A percentile compares a stretch with the other conserved stretches of the same genome.
phyloP scores from a whole-genome alignment of 2,113 vertebrate genomes.

The Halcyon senegalensis region DNA sequence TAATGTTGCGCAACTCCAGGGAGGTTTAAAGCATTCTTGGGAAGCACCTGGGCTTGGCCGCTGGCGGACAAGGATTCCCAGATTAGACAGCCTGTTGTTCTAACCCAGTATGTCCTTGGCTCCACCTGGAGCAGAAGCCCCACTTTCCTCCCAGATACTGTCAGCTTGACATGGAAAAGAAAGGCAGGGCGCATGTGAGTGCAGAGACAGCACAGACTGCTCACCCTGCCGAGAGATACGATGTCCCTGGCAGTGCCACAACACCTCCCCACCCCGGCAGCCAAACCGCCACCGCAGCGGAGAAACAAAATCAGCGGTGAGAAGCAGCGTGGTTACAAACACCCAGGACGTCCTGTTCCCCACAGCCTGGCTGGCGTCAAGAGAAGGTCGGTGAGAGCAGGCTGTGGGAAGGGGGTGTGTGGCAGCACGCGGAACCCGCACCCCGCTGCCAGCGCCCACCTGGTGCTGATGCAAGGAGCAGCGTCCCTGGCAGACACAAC shows the following conservation, averaged over 20 bases:
- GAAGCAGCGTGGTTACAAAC: neutral
- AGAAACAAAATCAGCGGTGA: neutral
- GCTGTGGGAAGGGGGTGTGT: neutral
- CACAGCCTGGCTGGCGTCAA: accelerated
- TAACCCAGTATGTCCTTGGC: neutral
- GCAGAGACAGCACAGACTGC: neutral
- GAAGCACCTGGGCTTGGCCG: neutral
- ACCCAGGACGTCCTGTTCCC: neutral
- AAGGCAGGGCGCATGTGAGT: neutral
- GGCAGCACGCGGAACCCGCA: neutral
- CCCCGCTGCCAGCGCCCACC: neutral
- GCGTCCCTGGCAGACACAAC: neutral
- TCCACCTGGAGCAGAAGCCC: neutral
- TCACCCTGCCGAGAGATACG: neutral
- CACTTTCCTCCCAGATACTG: neutral
- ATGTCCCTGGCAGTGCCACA: neutral
- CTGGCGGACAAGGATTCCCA: neutral
- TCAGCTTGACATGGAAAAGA: neutral
- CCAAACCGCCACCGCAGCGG: neutral
- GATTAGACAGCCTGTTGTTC: neutral
- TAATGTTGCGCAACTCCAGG: neutral
- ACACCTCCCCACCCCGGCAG: neutral
- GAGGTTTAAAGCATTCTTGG: neutral
- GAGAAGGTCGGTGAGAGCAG: neutral
- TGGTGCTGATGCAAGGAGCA: neutral